These are phyloP conservation scores for Scopus umbretta DNA, from an alignment of 2,113 vertebrate genomes.

Conservation along the genomic window DNA sequence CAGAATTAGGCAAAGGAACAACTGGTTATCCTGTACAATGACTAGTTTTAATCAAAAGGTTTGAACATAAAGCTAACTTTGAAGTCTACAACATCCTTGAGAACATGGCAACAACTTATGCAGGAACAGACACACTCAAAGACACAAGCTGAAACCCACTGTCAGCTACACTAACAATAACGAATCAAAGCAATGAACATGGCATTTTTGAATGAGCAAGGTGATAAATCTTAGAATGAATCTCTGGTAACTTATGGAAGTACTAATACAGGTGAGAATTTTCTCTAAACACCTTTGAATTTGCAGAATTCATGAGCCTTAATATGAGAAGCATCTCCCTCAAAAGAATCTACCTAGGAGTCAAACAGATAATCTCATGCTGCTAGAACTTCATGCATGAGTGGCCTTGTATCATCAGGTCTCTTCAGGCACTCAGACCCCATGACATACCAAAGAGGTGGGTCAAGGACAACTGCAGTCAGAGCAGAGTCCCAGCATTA, in stretches of 20 bases:
- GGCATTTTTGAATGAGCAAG: background rate
- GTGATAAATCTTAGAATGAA: background rate
- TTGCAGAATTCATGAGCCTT: background rate
- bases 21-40: background rate
- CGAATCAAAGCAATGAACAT: background rate
- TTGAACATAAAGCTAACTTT: background rate
- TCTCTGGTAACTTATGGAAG: background rate
- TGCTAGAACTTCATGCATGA: background rate
- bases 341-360: background rate
- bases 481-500: background rate
- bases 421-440: background rate
- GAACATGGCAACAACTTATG: background rate
- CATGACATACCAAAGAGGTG: no score
- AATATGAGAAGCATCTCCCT: background rate
- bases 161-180: background rate
- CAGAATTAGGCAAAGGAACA: background rate
- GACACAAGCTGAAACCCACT: background rate
- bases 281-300: background rate
- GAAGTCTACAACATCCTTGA: background rate
- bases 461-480: background rate
- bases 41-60: background rate
- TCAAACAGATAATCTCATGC: background rate
- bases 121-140: background rate
- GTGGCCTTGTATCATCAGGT: background rate
- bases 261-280: background rate